Base-by-base conservation (phyloP, 2,797 vertebrate species). In the Coluber constrictor region DNA sequence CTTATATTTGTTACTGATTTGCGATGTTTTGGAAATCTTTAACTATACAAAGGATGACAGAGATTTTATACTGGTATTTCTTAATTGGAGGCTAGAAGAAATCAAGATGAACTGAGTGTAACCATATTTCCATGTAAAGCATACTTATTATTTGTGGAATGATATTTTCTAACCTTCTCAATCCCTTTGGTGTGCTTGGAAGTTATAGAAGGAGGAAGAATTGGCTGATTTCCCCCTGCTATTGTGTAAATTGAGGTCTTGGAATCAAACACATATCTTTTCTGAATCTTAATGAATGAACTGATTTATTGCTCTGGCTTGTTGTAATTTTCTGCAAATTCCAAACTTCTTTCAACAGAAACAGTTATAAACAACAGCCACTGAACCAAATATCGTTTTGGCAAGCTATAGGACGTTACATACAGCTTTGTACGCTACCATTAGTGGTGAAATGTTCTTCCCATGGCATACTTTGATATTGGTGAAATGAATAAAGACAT, bases 331-430 rank as follows among this genome's bases (percentile, higher is more conserved):
- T 92, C 89, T 94, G 86, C 47, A 61, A 79, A 0, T 32, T 95
- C 92, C 89, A 94, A 55, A 27, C 56, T 56, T 15, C 43, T 86
- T 93, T 93, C 57, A 91, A 56, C 70, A 93, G 86, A 54, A 59
- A 94, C 2, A 7, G 92, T 25, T 7, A 89, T 93, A 92, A 94
- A 93, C 91, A 95, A 88, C 91, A 20, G 23, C 88, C 94, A 37
- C 92, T 92, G 92, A 90, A 93, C 89, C 92, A 90, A 29, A 95
- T 90, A 91, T 88, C 87, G 13, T 91, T 97, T 96, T 95, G 95
- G 94, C 94, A 95, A 93, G 92, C 92, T 29, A 92, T 89, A 54
- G 86, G 91, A 96, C 94, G 55, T 92, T 93, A 51, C 70, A 94
- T 89, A 88, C 74, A 61, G 60, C 93, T 95, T 95, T 90, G 63